These are phyloP conservation scores for Aurelia sp. DNA, from an alignment of 30 jellyfish, hydroid and myxozoan genomes.

Conservation along the genomic window DNA sequence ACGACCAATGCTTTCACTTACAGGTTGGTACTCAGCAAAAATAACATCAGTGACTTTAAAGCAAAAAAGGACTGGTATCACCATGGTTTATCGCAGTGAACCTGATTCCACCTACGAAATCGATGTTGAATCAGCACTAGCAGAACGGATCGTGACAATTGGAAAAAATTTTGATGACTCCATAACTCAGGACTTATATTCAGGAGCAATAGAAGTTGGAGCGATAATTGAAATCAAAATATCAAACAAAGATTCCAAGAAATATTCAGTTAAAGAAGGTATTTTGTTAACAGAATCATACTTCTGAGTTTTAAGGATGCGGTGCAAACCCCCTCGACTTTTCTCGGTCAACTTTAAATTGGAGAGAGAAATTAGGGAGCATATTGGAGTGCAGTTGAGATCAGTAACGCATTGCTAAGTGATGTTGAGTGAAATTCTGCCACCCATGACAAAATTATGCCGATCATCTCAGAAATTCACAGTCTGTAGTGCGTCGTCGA, in stretches of 20 bases:
- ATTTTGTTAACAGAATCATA: background rate
- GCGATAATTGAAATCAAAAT: constrained; percentile 1
- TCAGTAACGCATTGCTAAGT: background rate
- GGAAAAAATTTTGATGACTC: background rate
- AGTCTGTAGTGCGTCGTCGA: background rate
- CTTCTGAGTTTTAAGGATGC: background rate
- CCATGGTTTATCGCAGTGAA: constrained; percentile 4
- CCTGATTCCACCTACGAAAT: background rate
- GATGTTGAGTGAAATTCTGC: background rate
- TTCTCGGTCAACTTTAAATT: no score
- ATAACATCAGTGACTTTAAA: background rate
- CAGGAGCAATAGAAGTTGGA: constrained; percentile 7
- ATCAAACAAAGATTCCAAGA: constrained; percentile 1
- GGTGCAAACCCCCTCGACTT: no score
- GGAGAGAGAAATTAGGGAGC: background rate
- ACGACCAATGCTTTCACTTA: background rate
- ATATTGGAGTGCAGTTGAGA: background rate
- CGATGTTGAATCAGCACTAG: constrained; percentile 1
- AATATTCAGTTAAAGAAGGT: constrained; percentile 1
- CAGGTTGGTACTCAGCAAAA: constrained; percentile 6
- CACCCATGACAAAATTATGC: background rate
- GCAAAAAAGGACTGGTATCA: background rate
- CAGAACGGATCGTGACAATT: background rate
- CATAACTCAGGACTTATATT: background rate
- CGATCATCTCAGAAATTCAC: background rate